Evolutionary conservation across 1,140 invertebrate species (phyloP).

Genomic region (Tribolium madens): DNA sequence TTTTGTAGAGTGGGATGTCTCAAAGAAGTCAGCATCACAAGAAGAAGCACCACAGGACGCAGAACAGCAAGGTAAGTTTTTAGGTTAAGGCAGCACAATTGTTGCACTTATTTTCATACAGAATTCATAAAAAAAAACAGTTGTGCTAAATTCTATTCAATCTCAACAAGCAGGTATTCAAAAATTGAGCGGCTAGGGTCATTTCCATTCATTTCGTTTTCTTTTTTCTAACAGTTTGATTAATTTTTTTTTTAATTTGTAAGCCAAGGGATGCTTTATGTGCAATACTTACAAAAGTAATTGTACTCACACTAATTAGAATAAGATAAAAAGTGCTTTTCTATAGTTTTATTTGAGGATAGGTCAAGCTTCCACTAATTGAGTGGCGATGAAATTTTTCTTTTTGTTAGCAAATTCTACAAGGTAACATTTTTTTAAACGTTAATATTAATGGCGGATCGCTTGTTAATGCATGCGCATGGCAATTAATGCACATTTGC

Average conservation of each 20-base stretch:
- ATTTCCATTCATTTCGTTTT: conserved; percentile 41
- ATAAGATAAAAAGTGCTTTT: neutral
- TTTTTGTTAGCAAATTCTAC: conserved; percentile 2
- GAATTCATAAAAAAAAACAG: neutral
- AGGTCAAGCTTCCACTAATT: conserved; percentile 29
- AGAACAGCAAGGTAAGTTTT: conserved; percentile 61
- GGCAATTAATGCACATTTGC: conserved; percentile 28
- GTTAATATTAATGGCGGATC: neutral
- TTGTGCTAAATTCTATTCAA: conserved; percentile 22
- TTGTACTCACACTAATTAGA: conserved; percentile 9
- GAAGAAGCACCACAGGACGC: conserved; percentile 53
- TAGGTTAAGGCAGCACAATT: conserved; percentile 9
- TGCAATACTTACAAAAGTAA: conserved; percentile 48
- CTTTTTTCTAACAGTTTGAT: conserved; percentile 28
- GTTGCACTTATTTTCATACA: conserved; percentile 5
- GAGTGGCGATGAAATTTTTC: neutral
- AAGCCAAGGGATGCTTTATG: conserved; percentile 61
- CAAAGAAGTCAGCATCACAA: conserved; percentile 50
- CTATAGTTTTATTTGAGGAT: conserved; percentile 1
- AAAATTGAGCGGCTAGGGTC: conserved; percentile 9
- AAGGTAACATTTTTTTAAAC: conserved; percentile 3
- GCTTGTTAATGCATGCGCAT: conserved; percentile 46
- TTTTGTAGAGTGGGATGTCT: conserved; percentile 63
- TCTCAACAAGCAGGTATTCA: conserved; percentile 45
- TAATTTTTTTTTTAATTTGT: conserved; percentile 49